A percentile compares a stretch with the other conserved stretches of the same genome.
Conservation (phyloP, 2,888 invertebrate genomes). For the Mylabris sibirica region DNA sequence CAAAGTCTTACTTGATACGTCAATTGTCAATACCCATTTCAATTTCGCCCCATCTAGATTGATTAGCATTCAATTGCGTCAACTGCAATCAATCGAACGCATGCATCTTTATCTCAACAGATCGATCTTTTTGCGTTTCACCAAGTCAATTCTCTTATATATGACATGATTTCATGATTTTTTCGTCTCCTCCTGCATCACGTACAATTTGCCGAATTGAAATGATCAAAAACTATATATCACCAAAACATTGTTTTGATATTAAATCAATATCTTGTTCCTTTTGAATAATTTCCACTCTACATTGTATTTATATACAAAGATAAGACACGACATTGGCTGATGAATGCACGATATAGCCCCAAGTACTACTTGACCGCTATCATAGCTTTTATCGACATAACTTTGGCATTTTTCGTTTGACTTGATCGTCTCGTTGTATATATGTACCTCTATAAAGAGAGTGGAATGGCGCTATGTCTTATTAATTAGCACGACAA, state of each 20-base stretch:
- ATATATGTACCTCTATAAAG: no score
- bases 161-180: neutral
- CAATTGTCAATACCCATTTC: slow-evolving; percentile 45
- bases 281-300: neutral
- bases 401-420: slow-evolving; percentile 36
- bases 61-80: slow-evolving; percentile 46
- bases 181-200: neutral
- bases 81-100: slow-evolving; percentile 46
- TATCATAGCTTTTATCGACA: slow-evolving; percentile 36
- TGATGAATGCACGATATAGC: slow-evolving; percentile 31
- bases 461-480: slow-evolving; percentile 23
- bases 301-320: neutral
- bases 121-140: slow-evolving; percentile 28
- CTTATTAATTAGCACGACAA: slow-evolving; percentile 40
- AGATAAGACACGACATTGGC: slow-evolving; percentile 19
- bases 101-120: slow-evolving; percentile 32
- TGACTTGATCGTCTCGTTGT: neutral
- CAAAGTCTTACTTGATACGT: slow-evolving; percentile 24
- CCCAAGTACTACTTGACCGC: slow-evolving; percentile 20
- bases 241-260: no score
- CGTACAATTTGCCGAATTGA: no score
- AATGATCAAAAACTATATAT: no score
- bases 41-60: slow-evolving; percentile 40
- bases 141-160: neutral
- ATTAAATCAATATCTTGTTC: no score